Base-by-base conservation (phyloP, 2,797 vertebrate genomes). In the Acipenser transmontanus region DNA sequence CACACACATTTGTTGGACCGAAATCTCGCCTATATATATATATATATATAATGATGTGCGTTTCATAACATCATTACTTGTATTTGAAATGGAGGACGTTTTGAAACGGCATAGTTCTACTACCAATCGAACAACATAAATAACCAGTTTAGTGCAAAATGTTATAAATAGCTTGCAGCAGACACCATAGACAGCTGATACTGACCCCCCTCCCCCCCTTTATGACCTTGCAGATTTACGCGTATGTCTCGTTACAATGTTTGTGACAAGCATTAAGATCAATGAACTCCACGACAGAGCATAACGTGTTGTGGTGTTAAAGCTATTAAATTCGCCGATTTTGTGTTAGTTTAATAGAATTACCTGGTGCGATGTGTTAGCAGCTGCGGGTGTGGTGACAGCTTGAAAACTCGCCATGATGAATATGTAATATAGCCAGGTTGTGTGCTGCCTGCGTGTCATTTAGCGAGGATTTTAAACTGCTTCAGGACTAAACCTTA, bases 311-410 rank as follows among this genome's bases (percentile, higher is more conserved):
- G 13, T 34, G 11, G 52, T 59, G 52, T 7, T 17, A 11, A 66
- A 9, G 51, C n/a, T 11, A 56, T 34, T 34, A 34, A 34, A 34
- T 34, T 14, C 7, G 12, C 49, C 66, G 50, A 7, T 34, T 34
- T 68, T 10, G 6, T 49, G 51, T 12, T 48, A 56, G 49, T 17
- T 13, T 7, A 69, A 10, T 49, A 50, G 20, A 8, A 72, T 74
- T 79, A 80, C 80, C 77, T 78, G 68, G 52, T 57, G 62, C 49
- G 68, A 71, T 59, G 73, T 62, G 54, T 72, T 63, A 71, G 66
- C 79, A 74, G 77, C 74, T 71, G 81, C 73, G 34, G 73, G 72
- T 63, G 77, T 47, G 59, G 67, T 72, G 60, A 69, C 20, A 65
- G 69, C 72, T 71, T 47, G 61, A 56, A 49, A 62, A 51, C 74